These are phyloP conservation scores for Cephalotes varians DNA, from an alignment of 2,888 invertebrate genomes.

Conservation along the genomic window DNA sequence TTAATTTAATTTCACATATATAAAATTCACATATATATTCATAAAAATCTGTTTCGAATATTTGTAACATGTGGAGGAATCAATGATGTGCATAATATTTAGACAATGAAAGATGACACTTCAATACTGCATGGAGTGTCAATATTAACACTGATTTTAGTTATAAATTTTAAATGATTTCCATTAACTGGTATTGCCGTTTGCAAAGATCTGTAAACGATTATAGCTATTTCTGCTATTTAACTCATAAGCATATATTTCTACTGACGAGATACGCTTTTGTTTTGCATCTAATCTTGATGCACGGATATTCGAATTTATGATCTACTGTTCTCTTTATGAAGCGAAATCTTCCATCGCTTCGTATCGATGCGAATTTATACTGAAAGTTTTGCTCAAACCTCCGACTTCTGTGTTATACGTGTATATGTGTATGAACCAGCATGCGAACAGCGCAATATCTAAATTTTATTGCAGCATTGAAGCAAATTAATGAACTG, in stretches of 20 bases:
- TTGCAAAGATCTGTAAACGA: constrained; percentile 35
- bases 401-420: constrained; percentile 9
- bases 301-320: constrained; percentile 14
- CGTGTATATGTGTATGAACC: neutral
- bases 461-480: constrained; percentile 23
- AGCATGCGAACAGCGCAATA: constrained; percentile 26
- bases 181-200: constrained; percentile 2
- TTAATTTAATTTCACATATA: neutral
- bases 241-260: constrained; percentile 25
- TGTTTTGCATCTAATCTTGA: constrained; percentile 27
- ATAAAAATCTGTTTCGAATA: constrained; percentile 25
- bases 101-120: neutral
- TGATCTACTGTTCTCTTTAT: neutral
- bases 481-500: constrained; percentile 20
- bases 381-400: constrained; percentile 11
- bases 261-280: constrained; percentile 24
- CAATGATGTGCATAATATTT: constrained; percentile 64
- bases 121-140: constrained; percentile 10
- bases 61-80: constrained; percentile 81
- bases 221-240: constrained; percentile 22
- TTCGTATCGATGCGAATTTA: neutral
- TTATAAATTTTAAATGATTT: constrained; percentile 12
- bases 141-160: constrained; percentile 13
- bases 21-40: neutral
- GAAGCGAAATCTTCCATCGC: neutral